Base-by-base conservation (phyloP, 2,797 vertebrate species). In the Leptoclinus maculatus region DNA sequence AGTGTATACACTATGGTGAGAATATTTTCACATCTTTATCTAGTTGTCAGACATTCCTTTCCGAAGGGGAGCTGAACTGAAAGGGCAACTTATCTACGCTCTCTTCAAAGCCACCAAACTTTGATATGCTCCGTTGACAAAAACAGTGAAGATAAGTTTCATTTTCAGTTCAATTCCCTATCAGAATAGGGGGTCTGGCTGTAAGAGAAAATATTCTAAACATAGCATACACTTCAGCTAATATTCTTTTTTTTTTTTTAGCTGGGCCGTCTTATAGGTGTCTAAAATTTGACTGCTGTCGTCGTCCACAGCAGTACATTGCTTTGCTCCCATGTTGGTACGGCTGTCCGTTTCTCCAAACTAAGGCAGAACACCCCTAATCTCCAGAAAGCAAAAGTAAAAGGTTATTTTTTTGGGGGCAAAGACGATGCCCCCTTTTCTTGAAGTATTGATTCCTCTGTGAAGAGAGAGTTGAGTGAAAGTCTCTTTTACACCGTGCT, bases 401-500 rank as follows among this genome's bases (percentile, higher is more conserved):
- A 62, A 64, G 38, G 9, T 34, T 64, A 7, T 51, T 78, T 65
- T 19, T 59, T 78, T n/a, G n/a, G n/a, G 45, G 23, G 17, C n/a
- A 51, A 75, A 74, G 27, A 66, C 56, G 41, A 10, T 38, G 58
- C 51, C 39, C 39, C 53, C 12, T 6, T 65, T 58, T 58, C 36
- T 34, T 59, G 23, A 21, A 27, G 67, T 76, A 82, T 84, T 63
- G 78, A 88, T 79, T 13, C 10, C 9, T 56, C 51, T 70, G 12
- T 62, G 57, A 70, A 38, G 59, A 66, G 56, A 34, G 47, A 54
- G 27, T 39, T 71, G 75, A 65, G 10, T 25, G 23, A 69, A 64
- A 38, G 38, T 69, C 25, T 60, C 16, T 58, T 49, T 66, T 34
- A 47, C 16, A 38, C 10, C 12, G 3, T 23, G 64, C 43, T 54